phyloP scores from a whole-genome alignment of 2,888 invertebrate species.

The Agonopterix alstromeriana region DNA sequence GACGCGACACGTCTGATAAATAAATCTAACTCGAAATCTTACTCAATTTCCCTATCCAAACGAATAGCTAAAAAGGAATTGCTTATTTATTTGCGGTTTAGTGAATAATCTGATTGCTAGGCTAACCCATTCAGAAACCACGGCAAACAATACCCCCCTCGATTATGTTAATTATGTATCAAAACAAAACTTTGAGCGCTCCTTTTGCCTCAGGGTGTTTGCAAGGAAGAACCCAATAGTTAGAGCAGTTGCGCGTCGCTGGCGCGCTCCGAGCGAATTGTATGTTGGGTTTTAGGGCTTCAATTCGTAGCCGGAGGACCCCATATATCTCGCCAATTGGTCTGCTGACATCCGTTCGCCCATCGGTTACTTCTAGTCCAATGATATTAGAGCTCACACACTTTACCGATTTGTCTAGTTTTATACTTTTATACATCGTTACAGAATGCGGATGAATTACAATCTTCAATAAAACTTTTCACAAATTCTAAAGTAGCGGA shows the following conservation, averaged over 20 bases:
- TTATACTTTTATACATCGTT: no score
- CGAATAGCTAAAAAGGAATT: not conserved
- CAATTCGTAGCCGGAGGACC: not conserved
- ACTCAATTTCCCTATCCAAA: not conserved
- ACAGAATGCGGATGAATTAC: no score
- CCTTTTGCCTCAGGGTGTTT: conserved; percentile 8
- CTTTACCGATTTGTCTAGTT: not conserved
- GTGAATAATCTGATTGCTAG: not conserved
- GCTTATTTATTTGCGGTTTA: not conserved
- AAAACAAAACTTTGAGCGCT: conserved; percentile 12
- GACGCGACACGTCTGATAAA: no score
- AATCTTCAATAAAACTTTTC: no score
- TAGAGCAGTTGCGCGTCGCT: conserved; percentile 4
- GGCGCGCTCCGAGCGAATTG: conserved; percentile 5
- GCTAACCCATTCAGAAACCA: conserved; percentile 2
- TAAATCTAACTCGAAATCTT: no score
- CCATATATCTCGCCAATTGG: conserved; percentile 3
- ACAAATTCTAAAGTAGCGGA: no score
- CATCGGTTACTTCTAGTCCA: conserved; percentile 6
- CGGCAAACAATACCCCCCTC: conserved; percentile 9
- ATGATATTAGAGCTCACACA: conserved; percentile 3
- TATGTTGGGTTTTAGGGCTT: conserved; percentile 1
- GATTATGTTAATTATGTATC: conserved; percentile 19
- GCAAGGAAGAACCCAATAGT: conserved; percentile 4
- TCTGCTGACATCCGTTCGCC: conserved; percentile 1